Percentiles rank a stretch among this genome's conserved stretches.
These are phyloP conservation scores for Agonopterix subpropinquella DNA, from an alignment of 2,888 invertebrate species.

Conservation along the genomic window DNA sequence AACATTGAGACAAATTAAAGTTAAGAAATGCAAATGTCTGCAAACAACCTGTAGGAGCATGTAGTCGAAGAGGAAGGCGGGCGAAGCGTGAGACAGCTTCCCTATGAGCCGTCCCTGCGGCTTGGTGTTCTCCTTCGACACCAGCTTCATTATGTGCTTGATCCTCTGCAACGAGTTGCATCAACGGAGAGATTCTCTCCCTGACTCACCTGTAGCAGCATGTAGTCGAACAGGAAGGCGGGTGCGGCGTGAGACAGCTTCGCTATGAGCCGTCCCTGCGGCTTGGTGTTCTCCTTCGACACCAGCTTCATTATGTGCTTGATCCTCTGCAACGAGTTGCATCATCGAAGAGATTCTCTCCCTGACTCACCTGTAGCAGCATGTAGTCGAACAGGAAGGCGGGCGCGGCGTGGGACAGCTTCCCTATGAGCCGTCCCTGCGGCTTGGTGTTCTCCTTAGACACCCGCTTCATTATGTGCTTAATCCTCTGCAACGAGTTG, in stretches of 20 bases:
- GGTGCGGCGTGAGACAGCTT: constrained; percentile 98
- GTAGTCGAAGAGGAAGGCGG: constrained; percentile 97
- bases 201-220: constrained; percentile 80
- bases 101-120: constrained; percentile 97
- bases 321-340: constrained; percentile 91
- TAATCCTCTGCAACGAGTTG: constrained; percentile 92
- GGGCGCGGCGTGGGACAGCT: constrained; percentile 97
- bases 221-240: constrained; percentile 96
- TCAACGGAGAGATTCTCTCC: constrained; percentile 86
- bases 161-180: constrained; percentile 93
- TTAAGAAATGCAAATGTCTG: too few species aligned
- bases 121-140: constrained; percentile 98
- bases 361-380: constrained; percentile 78
- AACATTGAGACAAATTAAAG: too few species aligned
- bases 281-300: constrained; percentile 98
- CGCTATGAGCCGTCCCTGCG: constrained; percentile 95
- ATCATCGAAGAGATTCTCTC: constrained; percentile 88
- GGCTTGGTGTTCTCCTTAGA: constrained; percentile 99
- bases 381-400: constrained; percentile 98
- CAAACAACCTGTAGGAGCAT: constrained; percentile 75
- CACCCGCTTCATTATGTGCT: constrained; percentile 97
- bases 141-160: constrained; percentile 97
- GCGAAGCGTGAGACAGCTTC: constrained; percentile 97
- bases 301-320: constrained; percentile 98
- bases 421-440: constrained; percentile 96